Evolutionary conservation across 2,113 vertebrate genomes (phyloP), one percentile per base, ranked within the genome.

Genomic region (Dascyllus trimaculatus): DNA sequence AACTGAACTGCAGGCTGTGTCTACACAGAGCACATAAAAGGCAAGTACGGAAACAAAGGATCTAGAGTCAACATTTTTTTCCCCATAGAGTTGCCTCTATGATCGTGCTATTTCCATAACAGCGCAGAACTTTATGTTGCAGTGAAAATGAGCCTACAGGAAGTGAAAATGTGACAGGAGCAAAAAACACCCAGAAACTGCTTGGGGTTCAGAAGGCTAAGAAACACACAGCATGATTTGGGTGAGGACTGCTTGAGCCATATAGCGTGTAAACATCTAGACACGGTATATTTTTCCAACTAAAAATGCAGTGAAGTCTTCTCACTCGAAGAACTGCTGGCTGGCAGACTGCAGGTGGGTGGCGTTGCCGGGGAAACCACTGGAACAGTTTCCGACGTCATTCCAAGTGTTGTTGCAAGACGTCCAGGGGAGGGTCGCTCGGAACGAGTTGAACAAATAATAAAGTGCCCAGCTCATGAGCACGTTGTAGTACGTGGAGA

Each of bases 261-360:
- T 13, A 22, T 32, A 29, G 2, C 62, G 52, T 43, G 21, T 38
- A 43, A 40, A 52, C 14, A 29, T 2, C 25, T 4, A 26, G 11
- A 64, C 26, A n/a, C 0, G 17, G 19, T 19, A 21, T 26, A 40
- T 51, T n/a, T 51, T n/a, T 69, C 25, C 7, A 48, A 25, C 2
- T 48, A 6, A 26, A 65, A 79, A 48, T 19, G 32, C 24, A 56
- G 14, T 49, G 4, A 56, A 13, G 4, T 49, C 1, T 66, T 70
- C 93, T 95, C 45, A 95, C 94, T 95, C 93, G 68, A 95, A 95
- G 84, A 90, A 95, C 86, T 95, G 94, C 18, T 95, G 94, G 82
- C 94, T 94, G 54, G 94, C 89, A 1, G 95, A 95, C 78, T 91
- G 79, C 65, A 94, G 87, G 63, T 94, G 75, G 1, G 91, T 93